Evolutionary conservation across 2,888 invertebrate genomes (phyloP), one percentile per base, ranked within the genome.

Genomic region (Autographa pulchrina): DNA sequence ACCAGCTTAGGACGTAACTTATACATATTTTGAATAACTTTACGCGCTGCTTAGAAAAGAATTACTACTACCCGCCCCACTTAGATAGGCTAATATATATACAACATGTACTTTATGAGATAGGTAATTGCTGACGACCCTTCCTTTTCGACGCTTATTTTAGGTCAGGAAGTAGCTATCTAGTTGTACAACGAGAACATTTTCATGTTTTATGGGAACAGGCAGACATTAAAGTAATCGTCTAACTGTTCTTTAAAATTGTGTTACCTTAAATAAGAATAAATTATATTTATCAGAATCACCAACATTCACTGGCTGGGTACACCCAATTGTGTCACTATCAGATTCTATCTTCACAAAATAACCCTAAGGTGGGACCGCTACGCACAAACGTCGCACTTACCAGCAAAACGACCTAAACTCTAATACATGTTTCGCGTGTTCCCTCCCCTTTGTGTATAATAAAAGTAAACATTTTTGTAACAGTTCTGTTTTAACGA

Each of bases 11-110:
- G 90, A 92, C 91, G 92, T 92, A 92, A 93, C 92, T 94, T 94
- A 94, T 94, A 93, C 92, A 93, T 93, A 94, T 94, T 94, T 94
- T 93, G 92, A 93, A 94, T 94, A 94, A 93, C 91, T 93, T 94
- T 93, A 92, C 90, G 90, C 85, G 86, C 89, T 91, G 86, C 92
- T 93, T 91, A 89, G 89, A 91, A 92, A 93, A 92, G 89, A 92
- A 92, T 92, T 91, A 91, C 90, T 90, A 85, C 87, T 78, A 81
- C 87, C 89, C 87, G 88, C 82, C 86, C 81, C 80, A 80, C 75
- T 71, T 78, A 91, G 91, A 93, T 93, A 92, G 88, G 86, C 87
- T 88, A 84, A 68, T 74, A 73, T 72, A 43, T 63, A 70, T 68
- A 81, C 72, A 72, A 66, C 71, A 73, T 67, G 54, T 70, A 62